Base-by-base conservation (phyloP, 2,113 vertebrate genomes). In the Mesitornis unicolor region DNA sequence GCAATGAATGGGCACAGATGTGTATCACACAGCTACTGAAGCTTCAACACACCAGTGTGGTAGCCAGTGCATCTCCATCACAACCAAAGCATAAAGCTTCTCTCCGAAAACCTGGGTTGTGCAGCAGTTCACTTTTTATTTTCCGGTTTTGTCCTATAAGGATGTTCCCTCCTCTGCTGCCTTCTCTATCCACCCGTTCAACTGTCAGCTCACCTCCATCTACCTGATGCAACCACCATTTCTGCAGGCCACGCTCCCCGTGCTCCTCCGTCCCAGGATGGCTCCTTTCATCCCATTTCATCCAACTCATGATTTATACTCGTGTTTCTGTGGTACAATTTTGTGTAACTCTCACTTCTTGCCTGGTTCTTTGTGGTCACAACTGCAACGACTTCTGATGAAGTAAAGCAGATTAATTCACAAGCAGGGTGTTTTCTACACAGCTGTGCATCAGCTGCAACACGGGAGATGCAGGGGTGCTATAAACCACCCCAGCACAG, bases 1-100 rank as follows among this genome's bases (percentile, higher is more conserved):
- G 70, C 64, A 56, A 38, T 0, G 1, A 75, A 43, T 1, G 9
- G 40, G 22, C n/a, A 69, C 0, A 1, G 51, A 42, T 9, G 7
- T 4, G 33, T 35, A 76, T 2, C 35, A 43, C 42, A 16, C 64
- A 18, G 61, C 53, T 69, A 7, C 61, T 61, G 57, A 42, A 71
- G 29, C 38, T 47, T 28, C 75, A 54, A 13, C 10, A 1, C 3
- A 25, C 2, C 40, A 35, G 51, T 3, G 1, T 14, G 53, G 42
- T 16, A 61, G 12, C 18, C 2, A 0, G 13, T 16, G 61, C 35
- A 14, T 4, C 29, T 43, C 42, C 43, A 18, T 3, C 11, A 17
- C 38, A 63, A 20, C 36, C 42, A 16, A 45, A 47, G 40, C 36
- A 40, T 10, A 70, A 64, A 71, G 20, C 25, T 84, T 9, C 63